Evolutionary conservation across 2,888 invertebrate species (phyloP).

Genomic region (Apotomis turbidana): DNA sequence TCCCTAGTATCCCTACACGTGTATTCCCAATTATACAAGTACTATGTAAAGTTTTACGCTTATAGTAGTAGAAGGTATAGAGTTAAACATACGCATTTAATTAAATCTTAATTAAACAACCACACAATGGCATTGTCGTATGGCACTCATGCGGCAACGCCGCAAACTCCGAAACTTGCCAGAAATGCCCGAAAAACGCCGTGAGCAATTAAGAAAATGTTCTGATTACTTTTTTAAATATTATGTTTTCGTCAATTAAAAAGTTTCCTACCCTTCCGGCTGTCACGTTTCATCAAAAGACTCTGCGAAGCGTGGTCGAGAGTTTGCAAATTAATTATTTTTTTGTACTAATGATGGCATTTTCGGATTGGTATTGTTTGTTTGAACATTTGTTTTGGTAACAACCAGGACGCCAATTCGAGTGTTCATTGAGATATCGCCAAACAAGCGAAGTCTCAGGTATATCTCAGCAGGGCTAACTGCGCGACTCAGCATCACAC

Average conservation of each 20-base stretch:
- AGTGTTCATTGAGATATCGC: too few species aligned
- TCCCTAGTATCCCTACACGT: too few species aligned
- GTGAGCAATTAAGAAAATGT: neutral
- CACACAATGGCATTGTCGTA: too few species aligned
- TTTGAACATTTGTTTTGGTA: neutral
- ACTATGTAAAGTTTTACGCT: too few species aligned
- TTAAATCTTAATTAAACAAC: too few species aligned
- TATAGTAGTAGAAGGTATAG: too few species aligned
- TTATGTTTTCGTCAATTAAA: conserved; percentile 19
- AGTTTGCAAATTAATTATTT: neutral
- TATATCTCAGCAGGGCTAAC: too few species aligned
- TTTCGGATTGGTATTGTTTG: neutral
- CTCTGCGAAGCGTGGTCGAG: neutral
- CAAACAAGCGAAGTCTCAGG: too few species aligned
- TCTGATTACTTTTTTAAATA: conserved; percentile 1
- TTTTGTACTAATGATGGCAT: neutral
- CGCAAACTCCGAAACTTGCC: neutral
- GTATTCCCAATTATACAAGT: too few species aligned
- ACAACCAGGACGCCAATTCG: neutral
- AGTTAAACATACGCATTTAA: too few species aligned
- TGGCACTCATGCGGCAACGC: too few species aligned
- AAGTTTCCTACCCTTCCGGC: conserved; percentile 3
- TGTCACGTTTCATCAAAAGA: neutral
- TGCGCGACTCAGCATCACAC: too few species aligned
- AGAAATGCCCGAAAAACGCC: neutral